A percentile compares a stretch with the other conserved stretches of the same genome.
Evolutionary conservation across 2,797 vertebrate genomes (phyloP).

Genomic region (Cyprinella venusta): DNA sequence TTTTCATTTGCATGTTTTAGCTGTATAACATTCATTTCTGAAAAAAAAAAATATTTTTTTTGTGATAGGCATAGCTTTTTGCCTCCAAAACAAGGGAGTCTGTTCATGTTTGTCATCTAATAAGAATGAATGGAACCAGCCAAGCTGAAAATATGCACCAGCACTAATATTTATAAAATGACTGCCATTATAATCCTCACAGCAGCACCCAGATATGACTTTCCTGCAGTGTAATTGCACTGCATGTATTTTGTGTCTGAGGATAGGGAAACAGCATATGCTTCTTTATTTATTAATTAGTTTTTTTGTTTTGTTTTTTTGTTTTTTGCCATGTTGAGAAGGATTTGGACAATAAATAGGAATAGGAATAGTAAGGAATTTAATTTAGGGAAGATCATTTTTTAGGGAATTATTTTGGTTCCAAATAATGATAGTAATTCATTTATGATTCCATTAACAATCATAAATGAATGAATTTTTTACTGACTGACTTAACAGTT

Average conservation of each 20-base stretch:
- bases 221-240: conserved; percentile 59
- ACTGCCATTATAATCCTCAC: conserved; percentile 66
- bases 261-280: background rate
- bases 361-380: background rate
- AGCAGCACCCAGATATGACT: conserved; percentile 58
- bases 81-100: conserved; percentile 44
- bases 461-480: no score
- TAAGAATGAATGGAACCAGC: conserved; percentile 68
- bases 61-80: conserved; percentile 45
- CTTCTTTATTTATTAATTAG: background rate
- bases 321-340: background rate
- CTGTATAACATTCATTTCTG: conserved; percentile 23
- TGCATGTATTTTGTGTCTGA: conserved; percentile 60
- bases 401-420: background rate
- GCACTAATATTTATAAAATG: conserved; percentile 73
- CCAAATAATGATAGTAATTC: background rate
- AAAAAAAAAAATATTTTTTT: conserved; percentile 45
- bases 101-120: conserved; percentile 71
- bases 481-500: no score
- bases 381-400: background rate
- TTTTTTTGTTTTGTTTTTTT: no score
- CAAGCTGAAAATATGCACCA: conserved; percentile 71
- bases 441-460: background rate
- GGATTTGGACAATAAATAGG: background rate
- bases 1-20: conserved; percentile 7